A percentile compares a stretch with the other conserved stretches of the same genome.
Evolutionary conservation across 2,888 invertebrate species (phyloP).

Genomic region (Platypus cylindrus): DNA sequence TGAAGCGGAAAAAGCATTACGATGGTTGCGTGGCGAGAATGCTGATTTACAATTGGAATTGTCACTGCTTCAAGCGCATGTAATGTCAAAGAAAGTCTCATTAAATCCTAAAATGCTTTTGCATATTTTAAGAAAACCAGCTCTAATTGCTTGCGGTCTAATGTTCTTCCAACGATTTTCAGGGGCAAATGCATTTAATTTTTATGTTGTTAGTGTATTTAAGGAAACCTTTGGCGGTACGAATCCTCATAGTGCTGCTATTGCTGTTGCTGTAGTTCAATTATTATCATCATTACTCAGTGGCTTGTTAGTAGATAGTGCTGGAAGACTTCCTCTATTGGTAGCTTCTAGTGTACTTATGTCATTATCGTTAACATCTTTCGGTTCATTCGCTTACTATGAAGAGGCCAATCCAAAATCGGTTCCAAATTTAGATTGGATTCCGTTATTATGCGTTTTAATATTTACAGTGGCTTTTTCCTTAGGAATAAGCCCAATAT

Average conservation of each 20-base stretch:
- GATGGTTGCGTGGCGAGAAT: slow-evolving; percentile 66
- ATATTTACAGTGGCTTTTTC: slow-evolving; percentile 78
- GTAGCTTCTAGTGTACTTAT: slow-evolving; percentile 74
- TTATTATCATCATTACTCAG: slow-evolving; percentile 72
- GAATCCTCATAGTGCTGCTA: slow-evolving; percentile 73
- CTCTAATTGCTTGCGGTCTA: slow-evolving; percentile 69
- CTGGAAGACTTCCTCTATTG: slow-evolving; percentile 70
- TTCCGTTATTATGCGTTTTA: slow-evolving; percentile 68
- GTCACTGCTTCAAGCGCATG: slow-evolving; percentile 56
- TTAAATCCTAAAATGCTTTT: slow-evolving; percentile 23
- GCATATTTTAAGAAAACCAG: slow-evolving; percentile 50
- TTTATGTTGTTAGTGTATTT: slow-evolving; percentile 79
- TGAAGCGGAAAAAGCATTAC: slow-evolving; percentile 60
- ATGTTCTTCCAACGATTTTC: slow-evolving; percentile 84
- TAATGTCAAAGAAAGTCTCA: slow-evolving; percentile 36
- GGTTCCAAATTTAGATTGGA: slow-evolving; percentile 58
- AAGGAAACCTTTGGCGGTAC: slow-evolving; percentile 69
- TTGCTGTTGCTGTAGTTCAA: slow-evolving; percentile 75
- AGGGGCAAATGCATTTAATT: slow-evolving; percentile 74
- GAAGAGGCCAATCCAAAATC: slow-evolving; percentile 47
- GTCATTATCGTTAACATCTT: slow-evolving; percentile 75
- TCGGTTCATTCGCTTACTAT: slow-evolving; percentile 75
- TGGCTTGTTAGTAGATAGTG: slow-evolving; percentile 71
- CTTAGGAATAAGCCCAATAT: slow-evolving; percentile 79
- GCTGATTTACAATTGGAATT: slow-evolving; percentile 66